Conservation (phyloP, 2,113 vertebrate genomes). For the Stigmatopora argus region DNA sequence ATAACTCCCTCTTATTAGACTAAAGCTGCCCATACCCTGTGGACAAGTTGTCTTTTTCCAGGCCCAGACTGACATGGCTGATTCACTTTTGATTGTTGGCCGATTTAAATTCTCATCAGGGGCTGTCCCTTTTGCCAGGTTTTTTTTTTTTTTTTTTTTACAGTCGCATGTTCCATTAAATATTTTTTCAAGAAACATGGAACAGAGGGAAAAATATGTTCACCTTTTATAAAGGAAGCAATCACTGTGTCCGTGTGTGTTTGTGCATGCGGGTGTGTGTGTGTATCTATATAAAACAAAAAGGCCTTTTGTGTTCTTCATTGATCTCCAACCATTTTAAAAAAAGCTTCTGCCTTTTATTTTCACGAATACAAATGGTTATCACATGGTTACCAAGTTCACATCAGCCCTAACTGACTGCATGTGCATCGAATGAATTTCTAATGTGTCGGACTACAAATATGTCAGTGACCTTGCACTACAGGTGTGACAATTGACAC, state of each 20-base stretch:
- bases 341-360: background rate
- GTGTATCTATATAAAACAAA: too few relatives aligned
- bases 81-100: background rate
- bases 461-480: background rate
- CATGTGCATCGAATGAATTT: background rate
- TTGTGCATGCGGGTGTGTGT: too few relatives aligned
- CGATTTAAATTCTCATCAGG: background rate
- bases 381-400: background rate
- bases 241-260: too few relatives aligned
- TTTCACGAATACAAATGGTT: background rate
- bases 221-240: too few relatives aligned
- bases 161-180: background rate
- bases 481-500: background rate
- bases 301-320: too few relatives aligned
- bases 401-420: background rate
- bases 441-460: background rate
- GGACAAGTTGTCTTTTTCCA: background rate
- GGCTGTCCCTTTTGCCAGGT: background rate
- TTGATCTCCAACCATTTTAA: too few relatives aligned
- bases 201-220: background rate
- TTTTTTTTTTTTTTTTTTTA: too few relatives aligned
- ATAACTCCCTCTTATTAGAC: conserved; percentile 7
- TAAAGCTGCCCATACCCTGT: background rate
- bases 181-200: background rate
- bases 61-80: background rate